A percentile compares a stretch with the other conserved stretches of the same genome.
Evolutionary conservation across 2,113 vertebrate genomes (phyloP).

Genomic region (Catharus minimus): DNA sequence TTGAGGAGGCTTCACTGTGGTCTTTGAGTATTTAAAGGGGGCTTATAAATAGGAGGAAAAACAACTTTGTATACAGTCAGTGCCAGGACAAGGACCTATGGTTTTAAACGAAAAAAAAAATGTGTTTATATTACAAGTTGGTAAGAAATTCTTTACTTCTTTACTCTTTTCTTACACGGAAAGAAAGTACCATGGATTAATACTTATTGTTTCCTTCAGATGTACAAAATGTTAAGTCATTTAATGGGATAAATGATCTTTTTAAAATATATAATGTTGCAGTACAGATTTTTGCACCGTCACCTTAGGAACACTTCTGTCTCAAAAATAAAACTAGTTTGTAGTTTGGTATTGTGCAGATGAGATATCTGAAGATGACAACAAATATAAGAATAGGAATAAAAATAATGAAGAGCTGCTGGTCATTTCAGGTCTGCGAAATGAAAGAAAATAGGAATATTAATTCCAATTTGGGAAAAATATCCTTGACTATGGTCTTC

Average conservation of each 20-base stretch:
- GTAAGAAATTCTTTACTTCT: neutral
- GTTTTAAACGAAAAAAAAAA: neutral
- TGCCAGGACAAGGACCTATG: neutral
- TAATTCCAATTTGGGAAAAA: neutral
- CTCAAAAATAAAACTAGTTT: neutral
- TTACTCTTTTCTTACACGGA: neutral
- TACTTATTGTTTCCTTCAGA: neutral
- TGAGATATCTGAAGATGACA: slow-evolving; percentile 6
- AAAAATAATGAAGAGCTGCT: neutral
- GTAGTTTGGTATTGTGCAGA: neutral
- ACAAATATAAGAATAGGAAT: neutral
- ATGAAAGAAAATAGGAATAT: neutral
- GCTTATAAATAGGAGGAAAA: neutral
- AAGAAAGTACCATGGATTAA: neutral
- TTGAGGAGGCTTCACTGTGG: rapidly evolving
- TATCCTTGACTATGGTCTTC: neutral
- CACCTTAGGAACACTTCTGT: neutral
- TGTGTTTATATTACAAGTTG: neutral
- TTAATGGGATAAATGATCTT: neutral
- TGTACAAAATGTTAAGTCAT: neutral
- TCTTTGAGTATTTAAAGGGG: neutral
- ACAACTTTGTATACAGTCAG: neutral
- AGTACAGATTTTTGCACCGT: slow-evolving; percentile 4
- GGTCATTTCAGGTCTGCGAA: neutral
- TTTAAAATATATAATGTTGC: neutral